phyloP scores from a whole-genome alignment of 2,113 vertebrate species.

The Vombatus ursinus region DNA sequence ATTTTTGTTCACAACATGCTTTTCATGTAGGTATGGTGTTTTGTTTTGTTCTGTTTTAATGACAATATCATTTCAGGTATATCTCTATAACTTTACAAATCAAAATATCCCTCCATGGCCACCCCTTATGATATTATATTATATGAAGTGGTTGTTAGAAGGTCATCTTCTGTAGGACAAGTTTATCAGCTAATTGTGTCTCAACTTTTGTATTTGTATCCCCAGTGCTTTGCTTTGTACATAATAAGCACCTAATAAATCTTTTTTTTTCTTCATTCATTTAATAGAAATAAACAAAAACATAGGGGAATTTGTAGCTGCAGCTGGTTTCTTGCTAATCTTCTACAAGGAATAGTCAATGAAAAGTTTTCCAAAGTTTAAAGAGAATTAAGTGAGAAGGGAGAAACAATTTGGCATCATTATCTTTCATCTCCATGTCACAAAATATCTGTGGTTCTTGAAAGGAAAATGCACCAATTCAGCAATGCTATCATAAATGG shows the following conservation, averaged over 20 bases:
- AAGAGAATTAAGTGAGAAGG: conserved; percentile 62
- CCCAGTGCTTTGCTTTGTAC: neutral
- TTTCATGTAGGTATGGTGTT: neutral
- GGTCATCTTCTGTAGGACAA: neutral
- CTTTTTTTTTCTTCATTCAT: neutral
- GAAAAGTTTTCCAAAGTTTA: conserved; percentile 65
- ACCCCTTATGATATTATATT: neutral
- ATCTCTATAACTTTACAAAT: neutral
- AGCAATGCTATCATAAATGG: neutral
- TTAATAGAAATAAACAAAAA: conserved; percentile 43
- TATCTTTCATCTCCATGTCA: conserved; percentile 66
- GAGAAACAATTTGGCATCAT: conserved; percentile 45
- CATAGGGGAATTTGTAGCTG: conserved; percentile 48
- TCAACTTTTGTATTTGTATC: neutral
- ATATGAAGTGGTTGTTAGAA: neutral
- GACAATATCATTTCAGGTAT: neutral
- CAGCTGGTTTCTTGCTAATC: conserved; percentile 69
- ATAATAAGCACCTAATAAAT: neutral
- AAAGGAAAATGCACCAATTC: neutral
- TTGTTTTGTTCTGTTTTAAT: neutral
- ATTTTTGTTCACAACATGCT: neutral
- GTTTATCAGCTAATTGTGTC: neutral
- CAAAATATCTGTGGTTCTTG: conserved; percentile 30
- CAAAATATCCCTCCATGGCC: neutral
- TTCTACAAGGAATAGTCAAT: conserved; percentile 56